These are phyloP conservation scores for Podarcis muralis DNA, from an alignment of 2,113 vertebrate species.

Conservation along the genomic window DNA sequence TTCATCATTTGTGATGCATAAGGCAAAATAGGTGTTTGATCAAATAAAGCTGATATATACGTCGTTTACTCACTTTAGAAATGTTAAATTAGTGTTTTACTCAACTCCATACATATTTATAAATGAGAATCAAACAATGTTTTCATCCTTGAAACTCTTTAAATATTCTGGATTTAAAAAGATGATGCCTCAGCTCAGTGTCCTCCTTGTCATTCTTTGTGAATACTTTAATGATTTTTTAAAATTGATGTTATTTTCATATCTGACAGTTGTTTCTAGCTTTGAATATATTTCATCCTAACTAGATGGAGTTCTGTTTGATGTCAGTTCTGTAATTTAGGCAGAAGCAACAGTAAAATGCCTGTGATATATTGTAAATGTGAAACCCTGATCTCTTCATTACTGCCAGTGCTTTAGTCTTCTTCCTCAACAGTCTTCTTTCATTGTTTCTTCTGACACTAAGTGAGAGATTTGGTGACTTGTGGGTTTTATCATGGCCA, in stretches of 20 bases:
- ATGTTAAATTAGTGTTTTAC: constrained; percentile 71
- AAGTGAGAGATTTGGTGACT: not conserved
- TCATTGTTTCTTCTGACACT: constrained; percentile 14
- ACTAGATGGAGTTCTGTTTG: constrained; percentile 59
- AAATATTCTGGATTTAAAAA: constrained; percentile 61
- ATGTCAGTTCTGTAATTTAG: constrained; percentile 68
- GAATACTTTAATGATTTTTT: constrained; percentile 69
- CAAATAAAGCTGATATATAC: constrained; percentile 59
- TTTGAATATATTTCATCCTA: constrained; percentile 64
- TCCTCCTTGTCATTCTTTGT: constrained; percentile 67
- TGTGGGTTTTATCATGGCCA: not conserved
- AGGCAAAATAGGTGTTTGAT: constrained; percentile 62
- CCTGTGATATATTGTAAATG: constrained; percentile 53
- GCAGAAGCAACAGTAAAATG: constrained; percentile 51
- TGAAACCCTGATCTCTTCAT: constrained; percentile 39
- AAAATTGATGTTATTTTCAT: constrained; percentile 65
- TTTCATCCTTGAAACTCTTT: constrained; percentile 64
- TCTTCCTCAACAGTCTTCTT: constrained; percentile 24
- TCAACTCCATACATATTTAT: constrained; percentile 62
- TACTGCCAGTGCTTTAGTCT: constrained; percentile 48
- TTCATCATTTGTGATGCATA: constrained; percentile 48
- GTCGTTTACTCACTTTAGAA: constrained; percentile 50
- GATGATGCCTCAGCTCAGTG: constrained; percentile 47
- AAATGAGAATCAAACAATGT: constrained; percentile 67
- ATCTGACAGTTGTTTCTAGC: constrained; percentile 62